These are phyloP conservation scores for Diabrotica virgifera DNA, from an alignment of 1,140 invertebrate genomes.

Conservation along the genomic window DNA sequence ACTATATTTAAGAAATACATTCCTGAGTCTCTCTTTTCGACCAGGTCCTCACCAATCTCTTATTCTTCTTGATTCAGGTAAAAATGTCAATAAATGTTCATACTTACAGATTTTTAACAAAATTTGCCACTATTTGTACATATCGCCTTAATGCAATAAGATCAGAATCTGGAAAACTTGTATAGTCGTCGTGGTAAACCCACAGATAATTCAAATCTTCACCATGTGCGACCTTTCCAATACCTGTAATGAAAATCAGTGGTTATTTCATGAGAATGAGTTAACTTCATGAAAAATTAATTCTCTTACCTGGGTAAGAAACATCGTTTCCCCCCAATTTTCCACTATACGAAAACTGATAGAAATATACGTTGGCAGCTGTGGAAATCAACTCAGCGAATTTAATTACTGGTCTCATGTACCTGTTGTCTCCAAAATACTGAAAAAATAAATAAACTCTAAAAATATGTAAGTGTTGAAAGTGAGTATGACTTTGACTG, in stretches of 20 bases:
- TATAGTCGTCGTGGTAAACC: background rate
- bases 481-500: no score
- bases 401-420: conserved; percentile 23
- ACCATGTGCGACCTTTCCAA: background rate
- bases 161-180: conserved; percentile 3
- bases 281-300: no score
- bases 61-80: no score
- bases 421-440: conserved; percentile 20
- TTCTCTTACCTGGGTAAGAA: no score
- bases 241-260: conserved; percentile 4
- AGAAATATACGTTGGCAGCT: conserved; percentile 23
- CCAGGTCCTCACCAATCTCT: no score
- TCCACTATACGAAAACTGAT: conserved; percentile 27
- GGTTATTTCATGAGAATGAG: no score
- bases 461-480: no score
- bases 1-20: no score
- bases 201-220: conserved; percentile 7
- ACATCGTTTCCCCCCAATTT: conserved; percentile 11
- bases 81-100: no score
- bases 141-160: background rate
- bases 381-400: conserved; percentile 21
- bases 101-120: conserved; percentile 7
- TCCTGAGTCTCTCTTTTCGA: no score
- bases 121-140: conserved; percentile 6
- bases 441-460: conserved; percentile 1